These are phyloP conservation scores for Tapirus terrestris DNA, from an alignment of 2,113 vertebrate genomes.

Conservation along the genomic window DNA sequence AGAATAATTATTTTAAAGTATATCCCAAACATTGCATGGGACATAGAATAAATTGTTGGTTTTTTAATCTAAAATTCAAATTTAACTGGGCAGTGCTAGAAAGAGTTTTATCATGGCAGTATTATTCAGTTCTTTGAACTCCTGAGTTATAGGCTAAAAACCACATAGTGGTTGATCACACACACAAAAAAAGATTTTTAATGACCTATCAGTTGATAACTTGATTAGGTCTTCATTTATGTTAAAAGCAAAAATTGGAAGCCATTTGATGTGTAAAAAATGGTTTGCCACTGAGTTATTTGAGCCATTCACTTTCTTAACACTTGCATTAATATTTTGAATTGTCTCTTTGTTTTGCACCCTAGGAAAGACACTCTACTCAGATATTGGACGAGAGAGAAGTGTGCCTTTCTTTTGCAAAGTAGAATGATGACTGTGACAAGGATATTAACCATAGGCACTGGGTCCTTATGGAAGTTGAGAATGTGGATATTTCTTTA, in stretches of 20 bases:
- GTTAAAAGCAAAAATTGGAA: slow-evolving; percentile 9
- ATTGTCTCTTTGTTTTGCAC: neutral
- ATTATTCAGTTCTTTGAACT: neutral
- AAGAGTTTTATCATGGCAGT: neutral
- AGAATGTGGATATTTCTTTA: neutral
- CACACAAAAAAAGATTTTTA: neutral
- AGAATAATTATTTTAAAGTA: neutral
- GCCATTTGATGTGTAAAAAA: neutral
- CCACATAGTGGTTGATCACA: neutral
- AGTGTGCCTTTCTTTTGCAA: neutral
- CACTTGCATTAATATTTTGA: neutral
- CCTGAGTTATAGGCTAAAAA: neutral
- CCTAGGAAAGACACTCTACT: neutral
- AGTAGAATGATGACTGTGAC: neutral
- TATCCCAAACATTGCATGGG: neutral
- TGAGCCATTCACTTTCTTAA: neutral
- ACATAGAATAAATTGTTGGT: neutral
- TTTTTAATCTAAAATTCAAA: neutral
- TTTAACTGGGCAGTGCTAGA: neutral
- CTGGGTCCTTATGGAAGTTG: neutral
- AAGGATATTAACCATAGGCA: neutral
- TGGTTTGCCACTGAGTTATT: neutral
- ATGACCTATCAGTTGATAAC: neutral
- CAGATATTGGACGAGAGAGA: neutral
- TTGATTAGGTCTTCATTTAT: neutral